phyloP scores from a whole-genome alignment of 2,888 invertebrate species.

The Lydus trimaculatus region DNA sequence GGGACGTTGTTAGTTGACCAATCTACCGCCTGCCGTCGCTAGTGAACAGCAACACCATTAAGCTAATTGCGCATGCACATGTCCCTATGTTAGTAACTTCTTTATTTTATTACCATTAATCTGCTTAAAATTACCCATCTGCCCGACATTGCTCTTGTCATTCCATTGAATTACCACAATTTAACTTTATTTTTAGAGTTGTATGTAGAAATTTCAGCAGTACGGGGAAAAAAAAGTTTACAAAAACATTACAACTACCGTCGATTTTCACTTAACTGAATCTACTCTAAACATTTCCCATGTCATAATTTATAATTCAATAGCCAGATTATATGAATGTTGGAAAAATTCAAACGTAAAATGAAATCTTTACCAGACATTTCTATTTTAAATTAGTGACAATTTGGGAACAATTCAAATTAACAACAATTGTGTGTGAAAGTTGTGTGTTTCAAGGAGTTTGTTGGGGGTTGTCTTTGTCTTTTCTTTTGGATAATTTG shows the following conservation, averaged over 20 bases:
- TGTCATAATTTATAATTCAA: not conserved
- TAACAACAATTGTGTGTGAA: not conserved
- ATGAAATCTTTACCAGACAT: not conserved
- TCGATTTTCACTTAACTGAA: not conserved
- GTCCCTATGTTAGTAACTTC: slow-evolving; percentile 31
- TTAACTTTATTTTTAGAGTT: slow-evolving; percentile 28
- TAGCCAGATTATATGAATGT: not conserved
- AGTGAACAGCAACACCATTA: slow-evolving; percentile 44
- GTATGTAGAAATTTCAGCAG: not conserved
- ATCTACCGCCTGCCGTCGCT: slow-evolving; percentile 46
- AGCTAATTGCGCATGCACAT: slow-evolving; percentile 47
- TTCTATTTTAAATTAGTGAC: not conserved
- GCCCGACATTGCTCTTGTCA: slow-evolving; percentile 43
- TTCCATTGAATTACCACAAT: slow-evolving; percentile 43
- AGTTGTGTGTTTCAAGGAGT: not conserved
- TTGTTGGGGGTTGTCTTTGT: not conserved
- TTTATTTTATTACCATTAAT: slow-evolving; percentile 42
- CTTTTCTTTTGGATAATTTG: not conserved
- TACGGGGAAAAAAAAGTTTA: too few relatives aligned
- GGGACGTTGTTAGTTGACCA: slow-evolving; percentile 46
- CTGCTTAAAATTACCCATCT: slow-evolving; percentile 48
- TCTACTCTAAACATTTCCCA: not conserved
- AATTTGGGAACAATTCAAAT: not conserved
- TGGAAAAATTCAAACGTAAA: not conserved
- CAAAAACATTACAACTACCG: not conserved